Conservation (phyloP, 2,888 invertebrate genomes). For the Limnephilus marmoratus region DNA sequence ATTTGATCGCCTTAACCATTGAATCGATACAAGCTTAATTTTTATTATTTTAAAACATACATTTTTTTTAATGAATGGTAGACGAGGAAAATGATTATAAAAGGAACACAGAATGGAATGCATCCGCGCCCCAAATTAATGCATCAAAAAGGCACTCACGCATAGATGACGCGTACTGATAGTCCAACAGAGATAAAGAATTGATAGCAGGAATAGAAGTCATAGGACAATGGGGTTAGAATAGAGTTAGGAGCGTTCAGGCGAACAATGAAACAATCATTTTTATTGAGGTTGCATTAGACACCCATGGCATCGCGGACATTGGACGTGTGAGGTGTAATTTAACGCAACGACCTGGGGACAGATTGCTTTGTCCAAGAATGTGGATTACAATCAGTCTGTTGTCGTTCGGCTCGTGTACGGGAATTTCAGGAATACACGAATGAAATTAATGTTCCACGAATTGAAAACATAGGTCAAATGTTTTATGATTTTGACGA, state of each 20-base stretch:
- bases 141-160: slow-evolving; percentile 47
- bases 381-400: neutral
- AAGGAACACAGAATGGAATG: neutral
- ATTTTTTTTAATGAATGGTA: neutral
- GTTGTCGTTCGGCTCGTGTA: neutral
- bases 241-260: neutral
- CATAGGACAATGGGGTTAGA: neutral
- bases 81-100: too few relatives aligned
- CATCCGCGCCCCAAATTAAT: slow-evolving; percentile 49
- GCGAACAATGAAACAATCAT: slow-evolving; percentile 34
- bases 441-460: too few relatives aligned
- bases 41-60: neutral
- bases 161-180: slow-evolving; percentile 42
- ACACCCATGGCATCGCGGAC: neutral
- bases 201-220: neutral
- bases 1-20: too few relatives aligned
- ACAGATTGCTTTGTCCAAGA: neutral
- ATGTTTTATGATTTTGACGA: too few relatives aligned
- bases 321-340: neutral
- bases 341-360: neutral
- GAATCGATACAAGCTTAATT: too few relatives aligned
- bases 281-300: neutral
- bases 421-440: neutral
- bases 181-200: slow-evolving; percentile 27
- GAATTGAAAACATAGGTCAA: too few relatives aligned